Conservation (phyloP, 2,888 invertebrate species). For the Prostheceraeus crozeri region DNA sequence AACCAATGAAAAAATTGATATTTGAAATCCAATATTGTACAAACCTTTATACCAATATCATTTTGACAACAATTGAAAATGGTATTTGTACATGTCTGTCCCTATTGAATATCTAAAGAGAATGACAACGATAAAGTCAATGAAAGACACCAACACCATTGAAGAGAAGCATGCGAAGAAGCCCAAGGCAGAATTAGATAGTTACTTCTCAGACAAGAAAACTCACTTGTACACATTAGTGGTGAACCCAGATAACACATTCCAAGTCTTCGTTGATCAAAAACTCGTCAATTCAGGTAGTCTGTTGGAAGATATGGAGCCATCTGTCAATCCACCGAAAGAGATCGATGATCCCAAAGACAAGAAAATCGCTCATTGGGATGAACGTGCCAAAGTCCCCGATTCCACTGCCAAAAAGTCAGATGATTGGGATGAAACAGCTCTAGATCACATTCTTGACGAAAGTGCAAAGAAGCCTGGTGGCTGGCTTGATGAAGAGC, state of each 20-base stretch:
- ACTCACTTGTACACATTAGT: slow-evolving; percentile 78
- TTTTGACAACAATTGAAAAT: too few relatives aligned
- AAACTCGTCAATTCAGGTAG: slow-evolving; percentile 73
- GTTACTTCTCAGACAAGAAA: slow-evolving; percentile 73
- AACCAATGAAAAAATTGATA: too few relatives aligned
- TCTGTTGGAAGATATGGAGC: slow-evolving; percentile 78
- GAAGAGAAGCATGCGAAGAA: slow-evolving; percentile 94
- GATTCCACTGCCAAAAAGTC: slow-evolving; percentile 82
- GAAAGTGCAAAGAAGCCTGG: slow-evolving; percentile 73
- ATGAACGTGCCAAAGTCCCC: slow-evolving; percentile 81
- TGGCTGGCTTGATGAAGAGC: slow-evolving; percentile 87
- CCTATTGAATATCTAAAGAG: too few relatives aligned
- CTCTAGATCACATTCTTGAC: slow-evolving; percentile 80
- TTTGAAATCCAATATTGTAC: too few relatives aligned
- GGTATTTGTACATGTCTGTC: too few relatives aligned
- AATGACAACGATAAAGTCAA: too few relatives aligned
- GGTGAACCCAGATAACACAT: slow-evolving; percentile 71
- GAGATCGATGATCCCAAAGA: slow-evolving; percentile 85
- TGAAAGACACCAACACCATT: too few relatives aligned
- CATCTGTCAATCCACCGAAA: slow-evolving; percentile 84
- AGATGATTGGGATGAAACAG: slow-evolving; percentile 90
- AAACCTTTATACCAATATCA: too few relatives aligned
- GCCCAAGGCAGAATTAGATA: slow-evolving; percentile 64
- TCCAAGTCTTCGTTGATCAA: slow-evolving; percentile 73
- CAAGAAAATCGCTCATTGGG: slow-evolving; percentile 80